Conservation (phyloP, 2,797 vertebrate genomes). For the Typhlichthys subterraneus region DNA sequence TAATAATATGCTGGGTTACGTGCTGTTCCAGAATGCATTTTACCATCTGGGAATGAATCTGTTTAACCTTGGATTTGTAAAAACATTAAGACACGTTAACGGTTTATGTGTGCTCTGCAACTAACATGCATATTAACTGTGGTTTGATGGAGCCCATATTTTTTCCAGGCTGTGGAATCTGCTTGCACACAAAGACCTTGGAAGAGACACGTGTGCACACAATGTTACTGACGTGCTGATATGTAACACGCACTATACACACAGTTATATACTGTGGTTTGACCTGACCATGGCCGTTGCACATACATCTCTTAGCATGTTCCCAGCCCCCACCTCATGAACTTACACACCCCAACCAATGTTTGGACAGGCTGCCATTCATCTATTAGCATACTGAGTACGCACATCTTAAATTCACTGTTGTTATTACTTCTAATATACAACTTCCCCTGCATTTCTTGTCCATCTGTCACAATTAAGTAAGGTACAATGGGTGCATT, state of each 20-base stretch:
- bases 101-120: slow-evolving; percentile 13
- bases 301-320: slow-evolving; percentile 26
- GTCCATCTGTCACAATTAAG: slow-evolving; percentile 20
- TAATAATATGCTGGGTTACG: slow-evolving; percentile 13
- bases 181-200: slow-evolving; percentile 27
- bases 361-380: slow-evolving; percentile 62
- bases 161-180: slow-evolving; percentile 10
- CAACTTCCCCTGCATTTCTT: slow-evolving; percentile 4
- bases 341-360: slow-evolving; percentile 29
- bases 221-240: slow-evolving; percentile 41
- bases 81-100: slow-evolving; percentile 22
- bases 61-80: slow-evolving; percentile 6
- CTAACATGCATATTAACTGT: slow-evolving; percentile 6
- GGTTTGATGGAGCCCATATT: slow-evolving; percentile 17
- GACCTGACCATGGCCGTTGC: slow-evolving; percentile 41
- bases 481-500: slow-evolving; percentile 18
- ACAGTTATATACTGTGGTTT: slow-evolving; percentile 16
- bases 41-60: slow-evolving; percentile 33
- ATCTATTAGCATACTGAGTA: slow-evolving; percentile 8
- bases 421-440: slow-evolving; percentile 63
- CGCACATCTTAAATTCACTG: slow-evolving; percentile 9
- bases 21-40: slow-evolving; percentile 16
- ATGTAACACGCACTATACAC: slow-evolving; percentile 34
- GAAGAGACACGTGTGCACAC: slow-evolving; percentile 27
- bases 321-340: slow-evolving; percentile 39